Conservation (phyloP, 2,797 vertebrate genomes). For the Lepilemur ruficaudatus region DNA sequence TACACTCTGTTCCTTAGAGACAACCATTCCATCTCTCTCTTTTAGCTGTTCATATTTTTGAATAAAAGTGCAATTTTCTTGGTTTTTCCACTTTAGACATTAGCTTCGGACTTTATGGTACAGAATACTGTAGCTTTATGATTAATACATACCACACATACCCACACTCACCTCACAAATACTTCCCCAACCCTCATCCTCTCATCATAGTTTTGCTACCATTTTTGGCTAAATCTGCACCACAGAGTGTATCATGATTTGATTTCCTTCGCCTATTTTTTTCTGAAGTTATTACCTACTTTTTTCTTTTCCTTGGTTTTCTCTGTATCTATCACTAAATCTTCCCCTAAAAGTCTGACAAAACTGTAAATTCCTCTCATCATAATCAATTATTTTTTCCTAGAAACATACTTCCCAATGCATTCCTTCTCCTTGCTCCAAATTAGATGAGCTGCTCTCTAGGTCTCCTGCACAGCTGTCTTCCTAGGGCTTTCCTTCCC, state of each 20-base stretch:
- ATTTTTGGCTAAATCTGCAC: slow-evolving; percentile 3
- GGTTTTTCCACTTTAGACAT: background rate
- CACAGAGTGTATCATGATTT: background rate
- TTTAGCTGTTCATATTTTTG: background rate
- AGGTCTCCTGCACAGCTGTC: background rate
- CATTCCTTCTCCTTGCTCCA: background rate
- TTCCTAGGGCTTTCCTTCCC: background rate
- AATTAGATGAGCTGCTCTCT: background rate
- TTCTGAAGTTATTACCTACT: background rate
- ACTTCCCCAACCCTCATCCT: background rate
- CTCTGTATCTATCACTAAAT: background rate
- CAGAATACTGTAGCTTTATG: background rate
- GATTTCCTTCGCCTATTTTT: background rate
- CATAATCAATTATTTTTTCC: background rate
- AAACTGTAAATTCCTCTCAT: background rate
- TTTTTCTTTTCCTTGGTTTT: background rate
- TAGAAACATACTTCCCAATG: background rate
- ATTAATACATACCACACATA: background rate
- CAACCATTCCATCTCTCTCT: background rate
- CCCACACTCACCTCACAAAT: background rate
- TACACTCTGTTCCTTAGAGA: background rate
- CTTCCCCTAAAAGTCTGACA: background rate
- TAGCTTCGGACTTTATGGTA: background rate
- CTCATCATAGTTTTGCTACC: background rate
- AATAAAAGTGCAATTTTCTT: slow-evolving; percentile 1